Evolutionary conservation across 2,113 vertebrate species (phyloP), one percentile per base, ranked within the genome.

Genomic region (Nothocercus julius): DNA sequence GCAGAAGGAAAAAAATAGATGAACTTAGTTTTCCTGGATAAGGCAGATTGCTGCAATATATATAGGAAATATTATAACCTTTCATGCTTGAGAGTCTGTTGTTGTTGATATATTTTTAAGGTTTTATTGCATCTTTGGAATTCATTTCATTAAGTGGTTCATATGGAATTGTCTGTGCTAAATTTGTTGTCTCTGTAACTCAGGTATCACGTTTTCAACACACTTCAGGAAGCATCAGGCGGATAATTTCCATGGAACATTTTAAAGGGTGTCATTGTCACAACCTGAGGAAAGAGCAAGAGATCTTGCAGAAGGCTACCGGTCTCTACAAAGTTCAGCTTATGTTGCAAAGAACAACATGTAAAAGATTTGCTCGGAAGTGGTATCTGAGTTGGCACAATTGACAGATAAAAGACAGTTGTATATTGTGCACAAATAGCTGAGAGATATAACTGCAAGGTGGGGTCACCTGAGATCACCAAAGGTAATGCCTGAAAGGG

Each of bases 161-260:
- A 91, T 95, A 93, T 94, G 87, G 88, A 97, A 90, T 76, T 91
- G 70, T 95, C 89, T 93, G 38, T 95, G 93, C 64, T 97, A 89
- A 94, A 96, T 96, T 97, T 92, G 56, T 74, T 95, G 53, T 94
- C 89, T 90, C 70, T 85, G 63, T 95, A 30, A 97, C 90, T 96
- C 76, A 94, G 73, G 85, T 93, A 93, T 12, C 21, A 69, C 5
- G 4, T 85, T 97, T 97, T 89, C 87, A 63, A 77, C 81, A 94
- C 70, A 94, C 66, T 93, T 61, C 82, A 92, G 93, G 77, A 92
- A 97, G 95, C 64, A 91, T 84, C 72, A 94, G 76, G 91, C 42
- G 54, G 73, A 94, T 96, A 91, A 90, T 97, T 97, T 97, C 96
- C 87, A 79, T 86, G 92, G 82, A 87, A 84, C 59, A 61, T 96